Evolutionary conservation across 2,113 vertebrate genomes (phyloP), one percentile per base, ranked within the genome.

Genomic region (Ochotona curzoniae): DNA sequence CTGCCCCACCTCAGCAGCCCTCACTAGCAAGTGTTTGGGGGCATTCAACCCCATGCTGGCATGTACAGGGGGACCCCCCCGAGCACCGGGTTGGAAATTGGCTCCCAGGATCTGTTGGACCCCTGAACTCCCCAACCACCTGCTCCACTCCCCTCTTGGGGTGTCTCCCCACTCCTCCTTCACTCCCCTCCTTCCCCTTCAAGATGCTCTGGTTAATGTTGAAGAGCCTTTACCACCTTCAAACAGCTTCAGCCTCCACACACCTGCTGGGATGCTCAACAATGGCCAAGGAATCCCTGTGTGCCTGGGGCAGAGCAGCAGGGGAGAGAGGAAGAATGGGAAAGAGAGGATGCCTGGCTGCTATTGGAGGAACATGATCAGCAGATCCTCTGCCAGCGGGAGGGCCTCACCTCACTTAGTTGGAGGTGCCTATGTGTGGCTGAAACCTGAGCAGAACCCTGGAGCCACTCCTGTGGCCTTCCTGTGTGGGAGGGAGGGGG

Each of bases 361-460:
- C 54, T n/a, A n/a, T n/a, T n/a, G n/a, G n/a, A 44, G 0, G 32
- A 23, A 20, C 25, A 11, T 18, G 14, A 15, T 12, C 1, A 0
- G 15, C 49, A 2, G 7, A 7, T 4, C 11, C 2, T 1, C 35
- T 21, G 8, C 3, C 76, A 23, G 4, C 0, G 21, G 12, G 4
- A 2, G 25, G 38, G 8, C 1, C 3, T 10, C 2, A 1, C 63
- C 4, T 0, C 8, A 23, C 38, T 76, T 28, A 4, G 26, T 44
- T n/a, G 44, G 14, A 44, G 38, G 38, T 44, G 38, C 38, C 38
- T 44, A 6, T 44, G 38, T 44, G 38, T 44, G 38, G 6, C 38
- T 6, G 6, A 6, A 6, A 44, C 38, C 38, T 44, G 38, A 44
- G 38, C 38, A 44, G 38, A 44, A 44, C 38, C 38, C 54, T 57